These are phyloP conservation scores for Cantharis lateralis DNA, from an alignment of 2,888 invertebrate species.

Conservation along the genomic window DNA sequence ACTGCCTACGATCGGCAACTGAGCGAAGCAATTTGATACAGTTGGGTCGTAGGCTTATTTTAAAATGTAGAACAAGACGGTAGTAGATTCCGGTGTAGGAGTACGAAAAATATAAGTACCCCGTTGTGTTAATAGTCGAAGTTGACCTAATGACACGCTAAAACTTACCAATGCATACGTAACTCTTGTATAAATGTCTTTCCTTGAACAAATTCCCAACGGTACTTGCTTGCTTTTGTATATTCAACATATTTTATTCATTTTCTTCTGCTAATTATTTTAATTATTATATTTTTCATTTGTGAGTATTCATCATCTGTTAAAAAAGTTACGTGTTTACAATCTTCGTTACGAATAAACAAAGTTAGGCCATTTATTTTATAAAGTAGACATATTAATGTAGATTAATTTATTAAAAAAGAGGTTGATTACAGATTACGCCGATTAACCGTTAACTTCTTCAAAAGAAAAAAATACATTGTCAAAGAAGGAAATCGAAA, in stretches of 20 bases:
- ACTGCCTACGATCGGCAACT: not conserved
- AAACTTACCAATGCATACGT: not conserved
- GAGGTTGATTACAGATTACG: not conserved
- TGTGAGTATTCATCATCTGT: not conserved
- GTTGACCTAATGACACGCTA: slow-evolving; percentile 16
- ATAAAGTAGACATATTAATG: not conserved
- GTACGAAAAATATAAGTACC: slow-evolving; percentile 10
- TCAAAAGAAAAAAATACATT: not conserved
- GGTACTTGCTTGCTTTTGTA: not conserved
- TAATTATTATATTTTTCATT: not conserved
- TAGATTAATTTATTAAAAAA: not conserved
- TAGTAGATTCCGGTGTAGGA: slow-evolving; percentile 8
- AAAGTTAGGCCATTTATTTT: not conserved
- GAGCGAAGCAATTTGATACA: slow-evolving; percentile 1
- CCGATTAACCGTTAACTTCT: not conserved
- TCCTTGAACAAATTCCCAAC: not conserved
- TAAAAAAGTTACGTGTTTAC: not conserved
- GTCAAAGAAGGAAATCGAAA: no score
- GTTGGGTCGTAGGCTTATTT: slow-evolving; percentile 10
- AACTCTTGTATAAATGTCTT: not conserved
- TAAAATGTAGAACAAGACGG: slow-evolving; percentile 6
- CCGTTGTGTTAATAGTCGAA: slow-evolving; percentile 12
- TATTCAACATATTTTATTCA: not conserved
- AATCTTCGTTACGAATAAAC: not conserved
- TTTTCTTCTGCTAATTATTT: not conserved